Conservation (phyloP, 2,113 vertebrate species). For the Leptodactylus fuscus region DNA sequence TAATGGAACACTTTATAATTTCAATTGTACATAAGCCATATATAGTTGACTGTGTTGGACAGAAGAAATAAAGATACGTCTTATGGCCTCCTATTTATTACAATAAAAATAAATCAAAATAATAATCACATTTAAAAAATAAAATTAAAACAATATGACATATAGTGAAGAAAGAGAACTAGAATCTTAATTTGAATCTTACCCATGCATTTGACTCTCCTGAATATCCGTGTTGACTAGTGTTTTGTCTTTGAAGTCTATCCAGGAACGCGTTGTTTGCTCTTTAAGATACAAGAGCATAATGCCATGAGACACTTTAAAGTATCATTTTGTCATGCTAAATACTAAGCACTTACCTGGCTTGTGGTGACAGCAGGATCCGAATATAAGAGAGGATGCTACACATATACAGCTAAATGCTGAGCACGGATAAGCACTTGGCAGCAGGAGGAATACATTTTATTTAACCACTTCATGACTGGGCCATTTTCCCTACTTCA, state of each 20-base stretch:
- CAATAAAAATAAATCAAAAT: too few species aligned
- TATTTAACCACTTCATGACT: too few species aligned
- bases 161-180: not conserved
- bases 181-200: not conserved
- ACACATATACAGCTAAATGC: not conserved
- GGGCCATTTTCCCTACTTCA: too few species aligned
- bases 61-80: not conserved
- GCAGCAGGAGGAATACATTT: not conserved
- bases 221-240: not conserved
- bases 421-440: not conserved
- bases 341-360: not conserved
- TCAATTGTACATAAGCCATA: not conserved
- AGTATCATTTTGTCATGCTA: not conserved
- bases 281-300: conserved; percentile 42
- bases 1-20: not conserved
- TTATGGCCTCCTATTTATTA: not conserved
- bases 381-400: conserved; percentile 12
- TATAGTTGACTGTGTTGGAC: not conserved
- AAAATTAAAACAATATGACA: conserved; percentile 12
- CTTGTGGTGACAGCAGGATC: conserved; percentile 15
- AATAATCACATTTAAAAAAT: too few species aligned
- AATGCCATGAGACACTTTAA: conserved; percentile 5
- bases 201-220: conserved; percentile 33
- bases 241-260: conserved; percentile 39
- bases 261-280: conserved; percentile 59